Percentiles rank a stretch among this genome's conserved stretches.
These are phyloP conservation scores for Cynocephalus volans DNA, from an alignment of 2,113 vertebrate species.

Conservation along the genomic window DNA sequence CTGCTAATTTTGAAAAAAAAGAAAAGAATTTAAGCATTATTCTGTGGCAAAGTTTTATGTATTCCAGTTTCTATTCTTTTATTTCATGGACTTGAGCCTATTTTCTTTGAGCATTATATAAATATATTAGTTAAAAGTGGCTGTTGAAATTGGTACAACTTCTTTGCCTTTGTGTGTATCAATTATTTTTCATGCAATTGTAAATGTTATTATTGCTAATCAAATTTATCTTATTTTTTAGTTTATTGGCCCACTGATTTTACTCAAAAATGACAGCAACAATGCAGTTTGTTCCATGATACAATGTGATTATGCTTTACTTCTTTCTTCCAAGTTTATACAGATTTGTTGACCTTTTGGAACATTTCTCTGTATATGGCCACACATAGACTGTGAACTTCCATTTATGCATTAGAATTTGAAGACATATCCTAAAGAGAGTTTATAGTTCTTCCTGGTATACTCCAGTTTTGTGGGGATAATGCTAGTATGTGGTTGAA, in stretches of 20 bases:
- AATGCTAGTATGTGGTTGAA: background rate
- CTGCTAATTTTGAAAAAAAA: slow-evolving; percentile 46
- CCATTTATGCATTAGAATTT: background rate
- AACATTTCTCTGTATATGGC: background rate
- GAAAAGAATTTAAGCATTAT: background rate
- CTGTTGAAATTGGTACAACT: background rate
- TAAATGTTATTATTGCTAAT: background rate
- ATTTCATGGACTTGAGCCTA: background rate
- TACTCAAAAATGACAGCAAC: background rate
- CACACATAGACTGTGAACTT: background rate
- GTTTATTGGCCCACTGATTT: background rate
- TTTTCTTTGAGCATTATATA: background rate
- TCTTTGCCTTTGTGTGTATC: background rate
- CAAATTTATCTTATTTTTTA: background rate
- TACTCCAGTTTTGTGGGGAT: fast-evolving
- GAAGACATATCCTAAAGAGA: background rate
- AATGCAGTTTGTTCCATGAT: background rate
- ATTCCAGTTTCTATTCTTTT: slow-evolving; percentile 22
- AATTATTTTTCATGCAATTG: slow-evolving; percentile 1
- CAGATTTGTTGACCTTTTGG: background rate
- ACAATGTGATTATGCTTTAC: background rate
- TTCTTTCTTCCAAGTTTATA: background rate
- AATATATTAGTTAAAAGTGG: slow-evolving; percentile 6
- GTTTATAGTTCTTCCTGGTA: background rate
- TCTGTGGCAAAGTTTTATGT: background rate